Evolutionary conservation across 2,113 vertebrate genomes (phyloP).

Genomic region (rabbit (Oryctolagus cuniculus)): mOryCun1.1 NC_091439.1:50492001-50492500

Average conservation of each 20-base stretch:
- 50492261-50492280: background rate
- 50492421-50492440: background rate
- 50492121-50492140: background rate
- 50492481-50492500: background rate
- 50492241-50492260: background rate
- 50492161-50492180: background rate
- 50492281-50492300: background rate
- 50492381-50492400: background rate
- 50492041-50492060: background rate
- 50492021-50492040: background rate
- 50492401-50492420: background rate
- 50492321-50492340: background rate
- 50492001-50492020: background rate
- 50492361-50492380: background rate
- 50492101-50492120: background rate
- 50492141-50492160: background rate
- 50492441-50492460: background rate
- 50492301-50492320: background rate
- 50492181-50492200: background rate
- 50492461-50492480: slow-evolving; percentile 15
- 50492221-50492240: background rate
- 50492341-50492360: background rate
- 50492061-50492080: background rate
- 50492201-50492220: background rate
- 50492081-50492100: background rate